These are phyloP conservation scores for Dysidea cf. avara DNA, from an alignment of 37 sponge, comb jelly and placozoan genomes.

Conservation along the genomic window DNA sequence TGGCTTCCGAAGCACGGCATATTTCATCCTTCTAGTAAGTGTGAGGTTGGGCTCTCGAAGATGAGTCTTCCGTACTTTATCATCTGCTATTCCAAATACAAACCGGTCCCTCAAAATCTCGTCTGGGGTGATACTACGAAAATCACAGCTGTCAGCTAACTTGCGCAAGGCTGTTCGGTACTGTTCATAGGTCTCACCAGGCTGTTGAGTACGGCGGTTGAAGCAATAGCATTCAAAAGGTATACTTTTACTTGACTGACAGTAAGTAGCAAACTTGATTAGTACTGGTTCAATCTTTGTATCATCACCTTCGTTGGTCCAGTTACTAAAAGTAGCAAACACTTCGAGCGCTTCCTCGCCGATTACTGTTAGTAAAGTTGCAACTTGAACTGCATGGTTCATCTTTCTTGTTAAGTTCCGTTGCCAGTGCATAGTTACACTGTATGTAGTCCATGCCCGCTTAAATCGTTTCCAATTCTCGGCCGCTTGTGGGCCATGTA, in stretches of 20 bases:
- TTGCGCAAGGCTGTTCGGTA: conserved; percentile 26
- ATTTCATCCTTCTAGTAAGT: too few species aligned
- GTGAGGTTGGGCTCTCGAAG: too few species aligned
- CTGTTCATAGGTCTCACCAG: conserved; percentile 35
- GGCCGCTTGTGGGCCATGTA: conserved; percentile 27
- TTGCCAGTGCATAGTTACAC: conserved; percentile 31
- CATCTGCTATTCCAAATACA: too few species aligned
- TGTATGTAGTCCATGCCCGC: conserved; percentile 25
- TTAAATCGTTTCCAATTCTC: conserved; percentile 38
- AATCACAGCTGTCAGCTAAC: conserved; percentile 22
- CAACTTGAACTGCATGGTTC: conserved; percentile 27
- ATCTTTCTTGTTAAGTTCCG: conserved; percentile 15
- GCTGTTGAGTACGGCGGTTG: conserved; percentile 28
- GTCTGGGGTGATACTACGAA: too few species aligned
- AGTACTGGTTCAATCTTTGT: too few species aligned
- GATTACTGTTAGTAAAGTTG: conserved; percentile 31
- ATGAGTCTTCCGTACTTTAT: too few species aligned
- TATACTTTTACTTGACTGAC: too few species aligned
- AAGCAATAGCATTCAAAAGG: too few species aligned
- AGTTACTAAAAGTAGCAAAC: too few species aligned
- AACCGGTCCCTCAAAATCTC: too few species aligned
- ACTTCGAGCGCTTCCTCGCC: conserved; percentile 43
- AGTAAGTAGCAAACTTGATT: too few species aligned
- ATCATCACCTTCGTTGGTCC: too few species aligned
- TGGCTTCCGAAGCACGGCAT: background rate